Evolutionary conservation across 1,140 invertebrate species (phyloP).

Genomic region (roundworm (Caenorhabditis elegans)): DNA sequence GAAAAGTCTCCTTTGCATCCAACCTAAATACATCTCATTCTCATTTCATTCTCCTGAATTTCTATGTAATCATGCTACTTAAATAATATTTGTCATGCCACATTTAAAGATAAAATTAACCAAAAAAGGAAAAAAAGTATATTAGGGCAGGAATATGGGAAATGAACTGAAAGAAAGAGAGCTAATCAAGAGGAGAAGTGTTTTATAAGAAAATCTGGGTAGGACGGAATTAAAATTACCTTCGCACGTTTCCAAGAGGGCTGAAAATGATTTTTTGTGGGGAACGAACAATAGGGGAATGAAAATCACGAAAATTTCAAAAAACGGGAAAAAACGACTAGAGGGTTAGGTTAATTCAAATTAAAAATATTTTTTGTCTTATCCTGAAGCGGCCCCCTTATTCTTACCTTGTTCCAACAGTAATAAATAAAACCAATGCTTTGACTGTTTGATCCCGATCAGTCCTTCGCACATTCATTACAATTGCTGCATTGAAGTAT

Average conservation of each 20-base stretch:
- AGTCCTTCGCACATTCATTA: slow-evolving; percentile 52
- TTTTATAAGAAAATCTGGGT: not conserved
- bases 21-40: slow-evolving; percentile 24
- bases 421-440: slow-evolving; percentile 51
- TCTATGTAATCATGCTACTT: too few relatives aligned
- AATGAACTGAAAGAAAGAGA: not conserved
- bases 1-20: slow-evolving; percentile 25
- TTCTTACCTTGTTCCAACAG: slow-evolving; percentile 50
- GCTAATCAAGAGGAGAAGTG: not conserved
- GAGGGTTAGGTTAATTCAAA: too few relatives aligned
- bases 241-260: slow-evolving; percentile 15
- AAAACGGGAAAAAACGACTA: not conserved
- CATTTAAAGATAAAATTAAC: not conserved
- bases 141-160: too few relatives aligned
- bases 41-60: not conserved
- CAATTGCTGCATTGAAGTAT: slow-evolving; percentile 56
- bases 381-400: too few relatives aligned
- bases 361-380: too few relatives aligned
- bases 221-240: not conserved
- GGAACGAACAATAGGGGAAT: not conserved
- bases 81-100: not conserved
- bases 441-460: slow-evolving; percentile 52
- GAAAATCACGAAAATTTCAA: not conserved
- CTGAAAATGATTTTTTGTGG: slow-evolving; percentile 13
- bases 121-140: not conserved